phyloP scores from a whole-genome alignment of 1,140 invertebrate species.

The Sycobia sp. region DNA sequence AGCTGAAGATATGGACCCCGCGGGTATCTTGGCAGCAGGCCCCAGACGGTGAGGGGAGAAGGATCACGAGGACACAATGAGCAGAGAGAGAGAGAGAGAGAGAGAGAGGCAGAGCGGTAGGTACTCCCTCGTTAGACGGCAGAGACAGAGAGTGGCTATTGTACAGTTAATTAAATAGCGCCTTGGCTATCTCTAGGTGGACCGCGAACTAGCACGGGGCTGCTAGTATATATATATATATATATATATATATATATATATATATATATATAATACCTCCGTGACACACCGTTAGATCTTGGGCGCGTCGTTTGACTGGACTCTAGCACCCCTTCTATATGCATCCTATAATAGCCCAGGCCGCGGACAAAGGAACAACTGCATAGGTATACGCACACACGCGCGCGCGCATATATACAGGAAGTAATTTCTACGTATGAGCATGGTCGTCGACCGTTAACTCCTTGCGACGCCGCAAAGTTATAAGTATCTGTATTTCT shows the following conservation, averaged over 20 bases:
- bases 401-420: background rate
- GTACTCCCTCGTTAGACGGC: background rate
- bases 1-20: no score
- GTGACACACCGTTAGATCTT: constrained; percentile 16
- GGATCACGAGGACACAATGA: constrained; percentile 15
- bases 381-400: no score
- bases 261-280: no score
- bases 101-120: no score
- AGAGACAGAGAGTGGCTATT: background rate
- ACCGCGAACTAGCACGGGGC: background rate
- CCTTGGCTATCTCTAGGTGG: background rate
- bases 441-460: background rate
- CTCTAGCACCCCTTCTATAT: no score
- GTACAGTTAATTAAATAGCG: constrained; percentile 29
- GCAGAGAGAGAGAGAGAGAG: background rate
- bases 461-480: no score
- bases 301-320: constrained; percentile 5
- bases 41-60: no score
- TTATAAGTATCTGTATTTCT: no score
- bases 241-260: no score
- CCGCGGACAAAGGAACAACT: background rate
- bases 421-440: background rate
- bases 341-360: no score
- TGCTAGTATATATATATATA: no score
- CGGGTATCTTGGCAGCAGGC: no score